Conservation (phyloP, 2,113 vertebrate genomes). For the Myotis davidii region DNA sequence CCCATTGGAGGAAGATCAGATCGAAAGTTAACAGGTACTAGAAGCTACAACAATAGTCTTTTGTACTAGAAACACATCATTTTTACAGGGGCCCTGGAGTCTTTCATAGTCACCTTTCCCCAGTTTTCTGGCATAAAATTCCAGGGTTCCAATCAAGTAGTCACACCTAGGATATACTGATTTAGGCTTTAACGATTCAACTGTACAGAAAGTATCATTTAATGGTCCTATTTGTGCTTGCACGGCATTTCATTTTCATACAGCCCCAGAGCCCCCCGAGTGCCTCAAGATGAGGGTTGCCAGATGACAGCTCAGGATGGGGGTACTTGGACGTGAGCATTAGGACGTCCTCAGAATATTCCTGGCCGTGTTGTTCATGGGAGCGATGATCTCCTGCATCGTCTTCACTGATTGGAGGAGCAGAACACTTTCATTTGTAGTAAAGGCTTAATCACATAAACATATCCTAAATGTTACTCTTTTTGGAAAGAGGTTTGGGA, state of each 20-base stretch:
- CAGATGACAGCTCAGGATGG: not conserved
- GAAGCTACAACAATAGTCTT: conserved; percentile 32
- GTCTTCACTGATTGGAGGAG: not conserved
- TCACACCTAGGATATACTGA: not conserved
- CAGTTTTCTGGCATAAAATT: conserved; percentile 14
- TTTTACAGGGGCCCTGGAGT: not conserved
- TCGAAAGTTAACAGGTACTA: conserved; percentile 30
- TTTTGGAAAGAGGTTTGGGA: not conserved
- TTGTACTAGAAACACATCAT: conserved; percentile 45
- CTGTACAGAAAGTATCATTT: not conserved
- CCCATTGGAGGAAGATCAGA: conserved; percentile 26
- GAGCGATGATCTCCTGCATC: not conserved
- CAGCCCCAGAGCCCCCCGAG: not conserved
- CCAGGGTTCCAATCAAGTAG: not conserved
- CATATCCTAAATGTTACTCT: not conserved
- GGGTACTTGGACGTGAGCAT: accelerated
- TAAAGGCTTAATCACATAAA: conserved; percentile 36
- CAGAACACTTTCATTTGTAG: not conserved
- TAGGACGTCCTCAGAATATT: not conserved
- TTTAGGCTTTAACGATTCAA: conserved; percentile 18
- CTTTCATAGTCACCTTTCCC: not conserved
- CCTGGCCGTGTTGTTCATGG: not conserved
- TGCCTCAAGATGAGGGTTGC: not conserved
- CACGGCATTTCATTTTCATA: not conserved
- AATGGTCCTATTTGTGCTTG: not conserved